Evolutionary conservation across 2,888 invertebrate genomes (phyloP).

Genomic region (Herminia tarsipennalis): DNA sequence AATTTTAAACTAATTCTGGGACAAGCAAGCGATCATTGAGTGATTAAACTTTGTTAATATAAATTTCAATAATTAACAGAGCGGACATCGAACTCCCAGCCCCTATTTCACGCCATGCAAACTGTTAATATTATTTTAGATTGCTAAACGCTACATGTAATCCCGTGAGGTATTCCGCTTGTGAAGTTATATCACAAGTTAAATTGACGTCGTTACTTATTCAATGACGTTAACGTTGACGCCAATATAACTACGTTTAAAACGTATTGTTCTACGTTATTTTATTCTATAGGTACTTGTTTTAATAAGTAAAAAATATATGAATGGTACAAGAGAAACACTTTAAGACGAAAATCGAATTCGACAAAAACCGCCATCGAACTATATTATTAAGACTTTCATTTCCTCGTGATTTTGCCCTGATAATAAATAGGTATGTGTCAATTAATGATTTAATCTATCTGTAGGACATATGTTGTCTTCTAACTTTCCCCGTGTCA

Average conservation of each 20-base stretch:
- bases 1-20: no score
- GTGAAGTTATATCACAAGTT: conserved; percentile 37
- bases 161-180: conserved; percentile 13
- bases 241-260: conserved; percentile 4
- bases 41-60: no score
- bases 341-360: not conserved
- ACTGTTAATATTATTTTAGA: conserved; percentile 30
- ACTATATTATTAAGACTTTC: no score
- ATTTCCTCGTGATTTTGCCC: no score
- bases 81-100: not conserved
- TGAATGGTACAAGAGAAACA: not conserved
- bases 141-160: conserved; percentile 18
- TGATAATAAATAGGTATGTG: no score
- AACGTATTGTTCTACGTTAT: not conserved
- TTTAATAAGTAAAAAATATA: not conserved
- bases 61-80: conserved; percentile 2
- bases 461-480: no score
- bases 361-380: not conserved
- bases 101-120: conserved; percentile 7
- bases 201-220: conserved; percentile 39
- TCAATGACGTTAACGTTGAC: conserved; percentile 17
- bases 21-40: no score
- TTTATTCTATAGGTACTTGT: not conserved
- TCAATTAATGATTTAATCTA: no score
- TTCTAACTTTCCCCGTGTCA: no score